Base-by-base conservation (phyloP, 2,797 vertebrate genomes). In the Emys orbicularis region DNA sequence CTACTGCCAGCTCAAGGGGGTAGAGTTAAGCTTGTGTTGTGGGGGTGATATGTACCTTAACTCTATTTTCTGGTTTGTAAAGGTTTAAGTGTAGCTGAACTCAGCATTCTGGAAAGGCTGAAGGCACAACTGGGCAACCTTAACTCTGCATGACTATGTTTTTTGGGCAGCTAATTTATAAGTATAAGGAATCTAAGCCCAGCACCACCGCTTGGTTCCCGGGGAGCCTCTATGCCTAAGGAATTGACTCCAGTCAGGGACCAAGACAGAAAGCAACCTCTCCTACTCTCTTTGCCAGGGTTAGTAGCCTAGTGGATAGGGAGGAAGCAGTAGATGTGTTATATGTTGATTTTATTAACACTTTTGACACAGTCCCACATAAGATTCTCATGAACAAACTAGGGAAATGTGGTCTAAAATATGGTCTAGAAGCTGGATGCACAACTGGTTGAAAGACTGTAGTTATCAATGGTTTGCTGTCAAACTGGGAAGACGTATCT, bases 31-130 rank as follows among this genome's bases (percentile, higher is more conserved):
- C 87, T 37, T 90, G 82, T 84, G 54, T 88, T 54, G 44, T 57
- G 41, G 5, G 57, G 27, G 77, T 72, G 80, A 90, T 47, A 95
- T 18, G 44, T 72, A 34, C 37, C 21, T 72, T 41, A 59, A 83
- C 50, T 19, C 18, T 53, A 91, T 91, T 96, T 83, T 25, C 52
- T 49, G 84, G 84, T 34, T 1, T 74, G 11, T 83, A 95, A 12
- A 93, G 50, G 87, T 54, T n/a, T 90, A 61, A 53, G 82, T 89
- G 79, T 86, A 82, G 84, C 53, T 86, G 50, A 96, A 95, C 79
- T 80, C 74, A 74, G 72, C 6, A 86, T 47, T 68, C 12, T 84
- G 31, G 84, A 96, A 84, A 25, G 15, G 84, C 82, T 15, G 57
- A 59, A 59, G 57, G 29, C 12, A 59, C 29, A 15, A 59, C 81